Evolutionary conservation across 2,113 vertebrate species (phyloP), one percentile per base, ranked within the genome.

Genomic region (Podarcis raffonei): DNA sequence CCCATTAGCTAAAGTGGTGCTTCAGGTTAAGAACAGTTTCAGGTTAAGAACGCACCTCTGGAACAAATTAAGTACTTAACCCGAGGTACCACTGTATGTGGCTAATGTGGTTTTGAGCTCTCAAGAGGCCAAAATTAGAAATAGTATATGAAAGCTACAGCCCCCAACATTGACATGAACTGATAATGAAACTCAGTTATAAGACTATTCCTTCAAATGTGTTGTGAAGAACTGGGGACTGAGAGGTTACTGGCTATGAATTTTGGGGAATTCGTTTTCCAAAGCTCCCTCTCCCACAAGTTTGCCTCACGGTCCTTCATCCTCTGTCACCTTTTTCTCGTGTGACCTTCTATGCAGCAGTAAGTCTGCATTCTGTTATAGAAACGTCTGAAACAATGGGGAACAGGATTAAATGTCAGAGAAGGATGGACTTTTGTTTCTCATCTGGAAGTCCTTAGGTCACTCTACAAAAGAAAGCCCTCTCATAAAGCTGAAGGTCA

Each of bases 371-470:
- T 3, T 12, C 65, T 53, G 37, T 83, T 77, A 83, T 39, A 76
- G 20, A 83, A 88, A 53, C 48, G 39, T 53, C 30, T 42, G 7
- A 6, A 88, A 68, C 66, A 65, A 77, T 22, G 37, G 27, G 15
- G 23, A 88, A 83, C 25, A 6, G 74, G 72, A 66, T 77, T 88
- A 68, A 68, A 68, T 83, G 59, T 66, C 80, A 76, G 42, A 77
- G 7, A 48, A 42, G 27, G 6, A 57, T 4, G 59, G 57, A 75
- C 39, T 13, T 9, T 68, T 37, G 9, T 77, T n/a, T 48, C 39
- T 68, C 18, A 83, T 71, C 90, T 90, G 76, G 84, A 90, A 90
- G 75, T 83, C 39, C 22, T 86, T 59, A 62, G 23, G 78, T 79
- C 5, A 88, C 57, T 72, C 32, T n/a, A 32, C 13, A 62, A 72